Evolutionary conservation across 2,113 vertebrate genomes (phyloP).

Genomic region (Mola mola): DNA sequence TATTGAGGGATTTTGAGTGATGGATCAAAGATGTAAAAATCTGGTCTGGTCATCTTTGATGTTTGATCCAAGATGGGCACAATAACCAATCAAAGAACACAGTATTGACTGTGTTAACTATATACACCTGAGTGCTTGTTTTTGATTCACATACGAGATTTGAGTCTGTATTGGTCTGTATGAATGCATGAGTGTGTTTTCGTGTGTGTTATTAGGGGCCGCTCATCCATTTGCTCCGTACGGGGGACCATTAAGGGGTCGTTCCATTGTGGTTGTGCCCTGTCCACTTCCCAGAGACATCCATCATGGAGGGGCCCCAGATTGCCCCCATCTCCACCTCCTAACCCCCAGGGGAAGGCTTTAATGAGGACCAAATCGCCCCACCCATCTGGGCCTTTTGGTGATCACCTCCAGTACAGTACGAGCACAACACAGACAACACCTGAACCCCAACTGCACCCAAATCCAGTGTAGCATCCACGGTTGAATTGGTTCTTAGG

Average conservation of each 20-base stretch:
- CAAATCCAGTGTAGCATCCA: background rate
- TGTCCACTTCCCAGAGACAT: constrained; percentile 83
- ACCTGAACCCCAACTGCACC: constrained; percentile 70
- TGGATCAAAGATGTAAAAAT: constrained; percentile 41
- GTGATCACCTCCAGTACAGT: constrained; percentile 73
- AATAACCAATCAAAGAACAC: constrained; percentile 17
- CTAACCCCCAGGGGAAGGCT: constrained; percentile 63
- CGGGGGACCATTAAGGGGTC: constrained; percentile 75
- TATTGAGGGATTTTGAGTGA: constrained; percentile 1
- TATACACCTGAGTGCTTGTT: constrained; percentile 30
- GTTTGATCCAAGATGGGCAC: constrained; percentile 28
- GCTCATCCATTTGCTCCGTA: constrained; percentile 71
- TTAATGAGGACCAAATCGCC: constrained; percentile 81
- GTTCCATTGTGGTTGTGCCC: constrained; percentile 79
- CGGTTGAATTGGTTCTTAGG: background rate
- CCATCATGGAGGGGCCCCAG: constrained; percentile 75
- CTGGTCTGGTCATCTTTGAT: constrained; percentile 28
- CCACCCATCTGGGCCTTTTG: constrained; percentile 79
- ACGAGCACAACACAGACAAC: constrained; percentile 46
- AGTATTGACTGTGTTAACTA: constrained; percentile 6
- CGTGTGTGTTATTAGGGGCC: constrained; percentile 40
- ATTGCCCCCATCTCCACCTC: constrained; percentile 25
- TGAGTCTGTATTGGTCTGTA: constrained; percentile 31
- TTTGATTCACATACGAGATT: constrained; percentile 23
- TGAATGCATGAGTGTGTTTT: constrained; percentile 49